Percentiles rank a stretch among this genome's conserved stretches.
Conservation (phyloP, 1,140 invertebrate genomes). For the Onthophagus taurus region DNA sequence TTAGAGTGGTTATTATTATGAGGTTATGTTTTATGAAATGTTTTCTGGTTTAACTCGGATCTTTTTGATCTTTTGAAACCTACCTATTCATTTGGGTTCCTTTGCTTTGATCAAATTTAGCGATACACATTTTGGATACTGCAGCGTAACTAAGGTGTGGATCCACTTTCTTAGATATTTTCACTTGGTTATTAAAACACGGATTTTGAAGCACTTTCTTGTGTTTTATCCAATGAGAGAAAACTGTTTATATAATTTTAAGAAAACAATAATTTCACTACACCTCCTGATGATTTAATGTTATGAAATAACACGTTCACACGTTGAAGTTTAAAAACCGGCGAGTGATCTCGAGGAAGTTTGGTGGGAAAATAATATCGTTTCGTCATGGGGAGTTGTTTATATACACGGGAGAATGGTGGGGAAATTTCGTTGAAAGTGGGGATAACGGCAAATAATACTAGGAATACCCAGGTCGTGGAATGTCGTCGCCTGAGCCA, state of each 20-base stretch:
- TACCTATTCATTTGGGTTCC: constrained; percentile 8
- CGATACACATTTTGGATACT: constrained; percentile 14
- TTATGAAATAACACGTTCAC: constrained; percentile 5
- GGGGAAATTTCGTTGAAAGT: no score
- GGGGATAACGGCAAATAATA: no score
- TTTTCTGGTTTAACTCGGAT: background rate
- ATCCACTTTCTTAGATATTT: constrained; percentile 10
- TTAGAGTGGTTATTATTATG: background rate
- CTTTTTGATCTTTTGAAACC: constrained; percentile 1
- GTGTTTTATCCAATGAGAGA: no score
- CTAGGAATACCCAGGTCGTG: constrained; percentile 7
- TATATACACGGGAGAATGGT: no score
- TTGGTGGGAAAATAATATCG: no score
- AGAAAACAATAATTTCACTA: no score
- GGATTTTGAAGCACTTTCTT: no score
- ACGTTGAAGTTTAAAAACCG: no score
- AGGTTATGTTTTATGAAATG: background rate
- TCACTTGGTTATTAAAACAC: constrained; percentile 2
- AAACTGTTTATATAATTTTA: no score
- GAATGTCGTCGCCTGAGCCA: background rate
- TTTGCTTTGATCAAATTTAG: background rate
- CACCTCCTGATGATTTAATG: background rate
- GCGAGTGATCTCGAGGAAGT: no score
- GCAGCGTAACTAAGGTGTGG: constrained; percentile 5
- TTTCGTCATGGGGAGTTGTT: no score